Conservation (phyloP, 2,113 vertebrate species). For the Benitochromis conjunctus region DNA sequence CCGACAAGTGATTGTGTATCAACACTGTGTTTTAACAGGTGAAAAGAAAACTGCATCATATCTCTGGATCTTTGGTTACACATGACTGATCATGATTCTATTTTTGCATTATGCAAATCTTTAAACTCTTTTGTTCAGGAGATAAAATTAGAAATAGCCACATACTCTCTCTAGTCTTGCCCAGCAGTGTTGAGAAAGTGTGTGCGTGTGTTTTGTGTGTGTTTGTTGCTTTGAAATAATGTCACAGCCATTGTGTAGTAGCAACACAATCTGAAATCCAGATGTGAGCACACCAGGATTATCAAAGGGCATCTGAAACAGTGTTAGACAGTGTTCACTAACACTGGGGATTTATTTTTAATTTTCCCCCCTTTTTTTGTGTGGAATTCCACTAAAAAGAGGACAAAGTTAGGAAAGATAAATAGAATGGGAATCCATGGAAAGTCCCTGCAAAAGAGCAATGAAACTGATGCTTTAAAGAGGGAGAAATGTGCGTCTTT, state of each 20-base stretch:
- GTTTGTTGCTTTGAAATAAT: slow-evolving; percentile 12
- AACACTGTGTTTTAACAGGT: slow-evolving; percentile 58
- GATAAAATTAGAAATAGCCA: slow-evolving; percentile 56
- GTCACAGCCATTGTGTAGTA: background rate
- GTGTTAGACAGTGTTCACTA: slow-evolving; percentile 39
- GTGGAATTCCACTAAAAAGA: slow-evolving; percentile 64
- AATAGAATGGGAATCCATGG: slow-evolving; percentile 69
- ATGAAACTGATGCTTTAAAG: slow-evolving; percentile 57
- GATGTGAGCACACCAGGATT: slow-evolving; percentile 34
- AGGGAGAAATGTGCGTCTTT: slow-evolving; percentile 31
- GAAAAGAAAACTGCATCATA: slow-evolving; percentile 51
- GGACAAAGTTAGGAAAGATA: slow-evolving; percentile 73
- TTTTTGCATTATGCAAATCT: slow-evolving; percentile 68
- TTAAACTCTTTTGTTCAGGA: slow-evolving; percentile 49
- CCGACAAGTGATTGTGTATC: slow-evolving; percentile 42
- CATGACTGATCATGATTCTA: slow-evolving; percentile 51
- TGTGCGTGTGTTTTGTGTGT: background rate
- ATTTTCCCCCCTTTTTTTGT: slow-evolving; percentile 50
- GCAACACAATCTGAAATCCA: slow-evolving; percentile 25
- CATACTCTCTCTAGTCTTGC: slow-evolving; percentile 60
- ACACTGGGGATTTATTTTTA: slow-evolving; percentile 59
- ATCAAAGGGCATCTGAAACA: slow-evolving; percentile 37
- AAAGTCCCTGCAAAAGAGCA: slow-evolving; percentile 75
- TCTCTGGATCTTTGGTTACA: slow-evolving; percentile 49
- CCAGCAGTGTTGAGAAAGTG: background rate